Conservation (phyloP, 1,140 invertebrate genomes). For the Drosophila guanche region DNA sequence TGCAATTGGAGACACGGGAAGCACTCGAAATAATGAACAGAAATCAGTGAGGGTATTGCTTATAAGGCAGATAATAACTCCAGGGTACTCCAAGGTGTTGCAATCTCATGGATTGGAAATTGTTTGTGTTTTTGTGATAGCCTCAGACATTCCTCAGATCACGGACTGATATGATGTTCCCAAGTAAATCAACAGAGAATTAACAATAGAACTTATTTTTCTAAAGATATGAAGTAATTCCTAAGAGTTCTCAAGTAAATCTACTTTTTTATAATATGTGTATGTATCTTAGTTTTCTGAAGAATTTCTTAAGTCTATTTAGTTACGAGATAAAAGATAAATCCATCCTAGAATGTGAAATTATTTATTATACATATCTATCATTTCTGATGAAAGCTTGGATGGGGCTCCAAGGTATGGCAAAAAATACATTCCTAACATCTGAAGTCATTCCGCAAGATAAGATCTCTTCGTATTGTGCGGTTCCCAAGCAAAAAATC, state of each 20-base stretch:
- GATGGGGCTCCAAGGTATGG: too few species aligned
- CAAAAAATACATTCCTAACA: too few species aligned
- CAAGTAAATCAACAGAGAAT: too few species aligned
- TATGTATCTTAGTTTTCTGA: too few species aligned
- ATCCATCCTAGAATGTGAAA: too few species aligned
- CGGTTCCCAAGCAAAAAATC: conserved; percentile 6
- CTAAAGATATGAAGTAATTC: too few species aligned
- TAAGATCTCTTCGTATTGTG: conserved; percentile 10
- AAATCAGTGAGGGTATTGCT: conserved; percentile 9
- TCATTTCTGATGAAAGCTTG: conserved; percentile 25
- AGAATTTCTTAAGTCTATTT: conserved; percentile 1
- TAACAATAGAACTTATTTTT: too few species aligned
- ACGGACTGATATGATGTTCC: too few species aligned
- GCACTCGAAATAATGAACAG: conserved; percentile 49
- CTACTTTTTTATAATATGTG: too few species aligned
- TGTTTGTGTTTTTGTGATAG: too few species aligned
- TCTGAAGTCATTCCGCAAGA: conserved; percentile 4
- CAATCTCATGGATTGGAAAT: conserved; percentile 24
- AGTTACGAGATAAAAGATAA: conserved; percentile 2
- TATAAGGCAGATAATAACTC: conserved; percentile 29
- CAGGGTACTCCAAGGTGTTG: background rate
- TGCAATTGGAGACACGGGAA: conserved; percentile 50
- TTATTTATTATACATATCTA: conserved; percentile 7
- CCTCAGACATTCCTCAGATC: too few species aligned
- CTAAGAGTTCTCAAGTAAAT: too few species aligned